phyloP scores from a whole-genome alignment of 92 coral and sea anemone species.

The Umimayanthus chanpuru region DNA sequence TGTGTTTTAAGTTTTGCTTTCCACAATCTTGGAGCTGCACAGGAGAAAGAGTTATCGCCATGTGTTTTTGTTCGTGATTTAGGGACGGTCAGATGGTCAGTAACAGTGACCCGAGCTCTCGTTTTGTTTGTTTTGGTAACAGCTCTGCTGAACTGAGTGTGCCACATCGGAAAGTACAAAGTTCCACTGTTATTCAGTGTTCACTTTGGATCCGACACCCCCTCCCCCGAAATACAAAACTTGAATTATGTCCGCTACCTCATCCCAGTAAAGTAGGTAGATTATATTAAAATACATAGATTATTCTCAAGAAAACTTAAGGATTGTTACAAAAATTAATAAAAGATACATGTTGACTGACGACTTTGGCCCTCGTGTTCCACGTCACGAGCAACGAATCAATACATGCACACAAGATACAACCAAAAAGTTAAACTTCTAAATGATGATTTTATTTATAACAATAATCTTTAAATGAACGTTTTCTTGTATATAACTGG shows the following conservation, averaged over 20 bases:
- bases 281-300: slow-evolving; percentile 1
- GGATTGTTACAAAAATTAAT: slow-evolving; percentile 6
- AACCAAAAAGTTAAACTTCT: slow-evolving; percentile 11
- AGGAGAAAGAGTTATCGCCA: too few species aligned
- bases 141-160: slow-evolving; percentile 6
- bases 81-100: slow-evolving; percentile 8
- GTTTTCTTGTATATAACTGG: slow-evolving; percentile 13
- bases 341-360: neutral
- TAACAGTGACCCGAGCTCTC: slow-evolving; percentile 7
- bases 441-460: slow-evolving; percentile 9
- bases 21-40: slow-evolving; percentile 7
- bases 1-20: too few species aligned
- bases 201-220: slow-evolving; percentile 7
- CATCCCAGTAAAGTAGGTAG: slow-evolving; percentile 6
- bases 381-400: slow-evolving; percentile 3
- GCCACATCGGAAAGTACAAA: slow-evolving; percentile 6
- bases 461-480: slow-evolving; percentile 31
- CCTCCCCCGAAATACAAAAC: slow-evolving; percentile 6
- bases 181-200: slow-evolving; percentile 5
- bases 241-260: slow-evolving; percentile 5
- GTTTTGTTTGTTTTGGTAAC: slow-evolving; percentile 3
- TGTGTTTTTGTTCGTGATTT: slow-evolving; percentile 3
- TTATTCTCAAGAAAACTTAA: slow-evolving; percentile 1
- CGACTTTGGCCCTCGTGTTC: slow-evolving; percentile 16
- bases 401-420: slow-evolving; percentile 12